Conservation (phyloP, 2,888 invertebrate species). For the Sarcophaga caerulescens region DNA sequence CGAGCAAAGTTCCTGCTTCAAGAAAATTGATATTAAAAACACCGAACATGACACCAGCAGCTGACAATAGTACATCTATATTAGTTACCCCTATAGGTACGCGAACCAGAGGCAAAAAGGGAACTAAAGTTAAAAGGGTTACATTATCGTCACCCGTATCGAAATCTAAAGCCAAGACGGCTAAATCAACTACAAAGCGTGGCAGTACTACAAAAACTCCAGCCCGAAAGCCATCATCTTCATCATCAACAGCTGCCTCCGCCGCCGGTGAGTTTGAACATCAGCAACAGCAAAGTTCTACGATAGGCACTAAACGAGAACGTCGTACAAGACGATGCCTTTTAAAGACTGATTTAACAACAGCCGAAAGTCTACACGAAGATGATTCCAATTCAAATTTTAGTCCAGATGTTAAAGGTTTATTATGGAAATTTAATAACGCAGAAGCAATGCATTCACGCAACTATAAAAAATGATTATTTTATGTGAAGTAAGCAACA, state of each 20-base stretch:
- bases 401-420: constrained; percentile 72
- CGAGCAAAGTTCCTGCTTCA: constrained; percentile 35
- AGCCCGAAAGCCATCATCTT: constrained; percentile 46
- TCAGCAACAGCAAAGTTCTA: constrained; percentile 43
- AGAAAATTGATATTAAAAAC: constrained; percentile 56
- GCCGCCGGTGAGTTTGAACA: constrained; percentile 75
- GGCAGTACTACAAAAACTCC: constrained; percentile 72
- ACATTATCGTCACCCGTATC: constrained; percentile 15
- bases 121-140: constrained; percentile 17
- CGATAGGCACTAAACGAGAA: constrained; percentile 65
- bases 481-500: not conserved
- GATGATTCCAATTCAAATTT: constrained; percentile 76
- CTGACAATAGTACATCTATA: constrained; percentile 21
- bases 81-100: constrained; percentile 47
- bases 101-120: constrained; percentile 60
- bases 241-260: constrained; percentile 71
- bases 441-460: constrained; percentile 73
- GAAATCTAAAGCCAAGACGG: constrained; percentile 61
- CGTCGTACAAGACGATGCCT: constrained; percentile 78
- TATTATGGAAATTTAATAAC: constrained; percentile 72
- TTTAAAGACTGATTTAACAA: constrained; percentile 77
- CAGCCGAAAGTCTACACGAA: constrained; percentile 51
- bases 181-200: constrained; percentile 72
- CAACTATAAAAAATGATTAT: constrained; percentile 59
- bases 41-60: constrained; percentile 16